These are phyloP conservation scores for Columba janthina DNA, from an alignment of 2,113 vertebrate genomes.

Conservation along the genomic window DNA sequence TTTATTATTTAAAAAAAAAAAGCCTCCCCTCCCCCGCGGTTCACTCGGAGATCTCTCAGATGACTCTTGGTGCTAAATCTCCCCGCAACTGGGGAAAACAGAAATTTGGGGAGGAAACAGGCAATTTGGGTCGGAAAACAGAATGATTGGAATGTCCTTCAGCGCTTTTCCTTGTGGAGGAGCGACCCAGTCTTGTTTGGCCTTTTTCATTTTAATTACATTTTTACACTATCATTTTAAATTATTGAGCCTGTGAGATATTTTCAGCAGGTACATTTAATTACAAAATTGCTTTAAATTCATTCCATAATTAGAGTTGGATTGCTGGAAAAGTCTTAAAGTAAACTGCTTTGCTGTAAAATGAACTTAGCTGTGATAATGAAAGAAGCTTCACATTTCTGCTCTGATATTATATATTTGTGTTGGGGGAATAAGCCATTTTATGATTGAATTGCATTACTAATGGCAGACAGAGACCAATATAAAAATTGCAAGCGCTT, in stretches of 20 bases:
- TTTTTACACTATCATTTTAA: constrained; percentile 16
- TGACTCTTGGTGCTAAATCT: background rate
- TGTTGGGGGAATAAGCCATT: constrained; percentile 13
- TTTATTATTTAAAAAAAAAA: background rate
- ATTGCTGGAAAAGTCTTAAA: constrained; percentile 36
- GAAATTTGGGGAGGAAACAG: background rate
- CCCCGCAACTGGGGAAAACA: background rate
- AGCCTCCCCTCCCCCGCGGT: background rate
- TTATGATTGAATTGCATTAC: background rate
- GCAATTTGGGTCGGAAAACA: background rate
- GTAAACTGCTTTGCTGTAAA: constrained; percentile 42
- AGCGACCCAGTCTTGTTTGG: background rate
- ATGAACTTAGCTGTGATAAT: constrained; percentile 30
- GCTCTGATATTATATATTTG: background rate
- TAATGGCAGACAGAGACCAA: background rate
- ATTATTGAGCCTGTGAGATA: constrained; percentile 36
- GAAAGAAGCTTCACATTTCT: background rate
- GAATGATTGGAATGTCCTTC: background rate
- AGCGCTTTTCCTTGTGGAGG: background rate
- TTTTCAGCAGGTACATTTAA: constrained; percentile 65
- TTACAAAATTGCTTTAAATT: constrained; percentile 45
- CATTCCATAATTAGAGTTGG: constrained; percentile 30
- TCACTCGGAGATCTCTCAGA: background rate
- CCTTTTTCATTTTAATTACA: constrained; percentile 48
- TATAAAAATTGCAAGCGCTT: background rate